Conservation (phyloP, 2,113 vertebrate genomes). For the Amia ocellicauda region DNA sequence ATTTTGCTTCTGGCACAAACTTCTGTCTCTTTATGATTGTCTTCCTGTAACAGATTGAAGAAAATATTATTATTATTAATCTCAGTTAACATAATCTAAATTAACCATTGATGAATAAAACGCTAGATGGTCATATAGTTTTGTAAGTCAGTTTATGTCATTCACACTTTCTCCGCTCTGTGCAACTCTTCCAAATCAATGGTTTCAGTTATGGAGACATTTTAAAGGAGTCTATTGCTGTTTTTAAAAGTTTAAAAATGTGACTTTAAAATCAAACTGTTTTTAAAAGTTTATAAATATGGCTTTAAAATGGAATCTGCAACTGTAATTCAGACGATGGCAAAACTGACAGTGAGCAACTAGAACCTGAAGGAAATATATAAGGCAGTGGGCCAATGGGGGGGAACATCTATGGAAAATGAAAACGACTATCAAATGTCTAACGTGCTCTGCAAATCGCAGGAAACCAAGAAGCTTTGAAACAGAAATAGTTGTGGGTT, state of each 20-base stretch:
- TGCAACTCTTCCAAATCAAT: conserved; percentile 16
- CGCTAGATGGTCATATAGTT: too few species aligned
- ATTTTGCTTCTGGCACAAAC: too few species aligned
- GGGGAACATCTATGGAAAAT: neutral
- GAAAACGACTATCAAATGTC: neutral
- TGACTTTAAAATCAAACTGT: too few species aligned
- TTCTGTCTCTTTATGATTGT: too few species aligned
- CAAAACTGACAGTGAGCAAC: neutral
- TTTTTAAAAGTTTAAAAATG: too few species aligned
- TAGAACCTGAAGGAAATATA: neutral
- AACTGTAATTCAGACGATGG: neutral
- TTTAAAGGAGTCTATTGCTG: too few species aligned
- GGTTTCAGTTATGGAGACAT: too few species aligned
- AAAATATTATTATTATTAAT: conserved; percentile 2
- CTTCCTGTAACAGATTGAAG: too few species aligned
- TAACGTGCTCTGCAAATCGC: neutral
- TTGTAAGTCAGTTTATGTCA: too few species aligned
- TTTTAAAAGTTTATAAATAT: too few species aligned
- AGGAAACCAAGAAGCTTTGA: neutral
- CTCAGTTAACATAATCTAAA: neutral
- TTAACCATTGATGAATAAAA: neutral
- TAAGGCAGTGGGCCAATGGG: neutral
- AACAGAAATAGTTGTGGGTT: conserved; percentile 4
- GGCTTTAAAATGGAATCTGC: too few species aligned
- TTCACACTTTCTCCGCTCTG: conserved; percentile 8